Conservation (phyloP, 2,888 invertebrate genomes). For the Lasioglossum oenotherae region DNA sequence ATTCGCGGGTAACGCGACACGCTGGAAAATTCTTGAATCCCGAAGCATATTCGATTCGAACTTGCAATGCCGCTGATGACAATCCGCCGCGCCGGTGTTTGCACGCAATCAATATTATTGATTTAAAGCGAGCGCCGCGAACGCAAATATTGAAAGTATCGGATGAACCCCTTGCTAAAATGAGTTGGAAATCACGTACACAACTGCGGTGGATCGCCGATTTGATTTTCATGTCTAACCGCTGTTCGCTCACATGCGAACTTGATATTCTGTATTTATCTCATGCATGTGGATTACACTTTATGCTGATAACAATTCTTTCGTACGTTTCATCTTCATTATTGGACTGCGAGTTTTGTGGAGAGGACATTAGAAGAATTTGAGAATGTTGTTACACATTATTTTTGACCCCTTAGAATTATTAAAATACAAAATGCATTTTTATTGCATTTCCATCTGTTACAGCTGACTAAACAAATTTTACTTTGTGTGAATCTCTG, state of each 20-base stretch:
- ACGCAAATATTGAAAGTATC: conserved; percentile 58
- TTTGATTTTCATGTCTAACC: conserved; percentile 9
- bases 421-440: too few species aligned
- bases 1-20: background rate
- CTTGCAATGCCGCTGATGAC: conserved; percentile 17
- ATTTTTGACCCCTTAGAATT: too few species aligned
- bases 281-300: background rate
- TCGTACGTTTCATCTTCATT: background rate
- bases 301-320: background rate
- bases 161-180: conserved; percentile 2
- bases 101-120: conserved; percentile 53
- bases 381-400: too few species aligned
- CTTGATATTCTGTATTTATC: background rate
- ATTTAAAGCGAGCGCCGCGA: conserved; percentile 36
- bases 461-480: too few species aligned
- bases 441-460: too few species aligned
- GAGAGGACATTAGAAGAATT: background rate
- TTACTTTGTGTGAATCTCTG: too few species aligned
- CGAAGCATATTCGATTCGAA: background rate
- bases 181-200: conserved; percentile 22
- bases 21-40: background rate
- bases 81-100: conserved; percentile 28
- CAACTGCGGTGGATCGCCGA: conserved; percentile 12
- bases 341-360: background rate
- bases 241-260: background rate